Conservation (phyloP, 2,888 invertebrate species). For the Anarsia innoxiella region DNA sequence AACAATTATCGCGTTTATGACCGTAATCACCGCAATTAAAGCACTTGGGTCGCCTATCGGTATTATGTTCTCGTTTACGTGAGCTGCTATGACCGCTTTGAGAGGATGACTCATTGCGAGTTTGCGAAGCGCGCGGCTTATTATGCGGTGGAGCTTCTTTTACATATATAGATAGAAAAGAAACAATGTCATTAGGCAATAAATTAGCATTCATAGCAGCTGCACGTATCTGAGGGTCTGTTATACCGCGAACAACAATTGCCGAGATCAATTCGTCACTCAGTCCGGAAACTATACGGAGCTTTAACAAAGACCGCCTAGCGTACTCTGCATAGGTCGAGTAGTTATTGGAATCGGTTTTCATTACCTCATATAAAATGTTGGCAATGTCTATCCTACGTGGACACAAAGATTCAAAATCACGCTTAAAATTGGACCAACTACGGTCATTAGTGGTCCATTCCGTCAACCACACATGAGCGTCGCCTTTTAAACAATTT, state of each 20-base stretch:
- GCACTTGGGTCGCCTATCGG: not conserved
- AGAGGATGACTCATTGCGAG: not conserved
- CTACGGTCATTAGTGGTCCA: constrained; percentile 18
- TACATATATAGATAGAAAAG: not conserved
- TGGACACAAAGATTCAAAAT: constrained; percentile 20
- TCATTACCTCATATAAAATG: constrained; percentile 11
- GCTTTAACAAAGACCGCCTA: not conserved
- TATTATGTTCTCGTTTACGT: not conserved
- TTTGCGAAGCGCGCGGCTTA: not conserved
- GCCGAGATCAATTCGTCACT: not conserved
- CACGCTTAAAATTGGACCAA: constrained; percentile 21
- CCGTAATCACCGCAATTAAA: not conserved
- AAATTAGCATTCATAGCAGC: constrained; percentile 1
- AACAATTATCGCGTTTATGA: not conserved
- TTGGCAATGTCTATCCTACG: constrained; percentile 14
- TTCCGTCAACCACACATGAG: constrained; percentile 17
- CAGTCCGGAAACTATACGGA: not conserved
- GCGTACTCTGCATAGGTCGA: not conserved
- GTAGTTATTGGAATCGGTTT: not conserved
- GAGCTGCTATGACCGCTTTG: too few species aligned
- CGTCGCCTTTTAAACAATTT: constrained; percentile 17
- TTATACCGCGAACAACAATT: not conserved
- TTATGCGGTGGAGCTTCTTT: not conserved
- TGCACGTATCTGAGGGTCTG: not conserved
- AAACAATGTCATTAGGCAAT: not conserved